A percentile compares a stretch with the other conserved stretches of the same genome.
These are phyloP conservation scores for Gnathonemus longibarbis DNA, from an alignment of 2,113 vertebrate genomes.

Conservation along the genomic window DNA sequence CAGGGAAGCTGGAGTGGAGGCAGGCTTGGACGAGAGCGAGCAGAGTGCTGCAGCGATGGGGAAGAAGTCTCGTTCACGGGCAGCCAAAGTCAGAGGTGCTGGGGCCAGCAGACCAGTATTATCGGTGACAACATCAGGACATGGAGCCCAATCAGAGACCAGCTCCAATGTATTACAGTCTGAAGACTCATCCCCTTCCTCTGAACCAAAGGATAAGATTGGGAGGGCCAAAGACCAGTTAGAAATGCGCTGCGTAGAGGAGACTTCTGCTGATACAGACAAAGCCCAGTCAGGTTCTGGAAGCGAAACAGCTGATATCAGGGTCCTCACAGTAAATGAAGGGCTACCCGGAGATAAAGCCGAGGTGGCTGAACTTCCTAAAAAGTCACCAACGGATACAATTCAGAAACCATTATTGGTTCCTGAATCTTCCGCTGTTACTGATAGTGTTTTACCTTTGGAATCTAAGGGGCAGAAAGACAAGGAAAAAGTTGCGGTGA, in stretches of 20 bases:
- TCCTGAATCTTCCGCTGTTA: slow-evolving; percentile 32
- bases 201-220: slow-evolving; percentile 40
- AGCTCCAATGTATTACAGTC: slow-evolving; percentile 21
- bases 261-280: slow-evolving; percentile 27
- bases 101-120: slow-evolving; percentile 24
- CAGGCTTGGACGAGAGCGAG: slow-evolving; percentile 19
- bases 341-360: slow-evolving; percentile 18
- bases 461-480: slow-evolving; percentile 15
- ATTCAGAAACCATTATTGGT: slow-evolving; percentile 42
- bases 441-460: slow-evolving; percentile 13
- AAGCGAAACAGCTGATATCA: slow-evolving; percentile 28
- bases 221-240: slow-evolving; percentile 37
- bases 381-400: slow-evolving; percentile 42
- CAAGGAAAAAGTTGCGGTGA: slow-evolving; percentile 12
- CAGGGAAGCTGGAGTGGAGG: slow-evolving; percentile 22
- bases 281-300: slow-evolving; percentile 19
- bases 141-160: slow-evolving; percentile 34
- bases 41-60: slow-evolving; percentile 39
- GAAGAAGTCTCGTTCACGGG: slow-evolving; percentile 31
- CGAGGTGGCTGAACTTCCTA: slow-evolving; percentile 45
- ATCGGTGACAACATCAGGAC: slow-evolving; percentile 19
- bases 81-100: slow-evolving; percentile 1
- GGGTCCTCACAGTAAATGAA: slow-evolving; percentile 43
- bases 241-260: slow-evolving; percentile 17
- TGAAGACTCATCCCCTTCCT: slow-evolving; percentile 35